A percentile compares a stretch with the other conserved stretches of the same genome.
phyloP scores from a whole-genome alignment of 2,113 vertebrate species.

The Paedocypris sp. region DNA sequence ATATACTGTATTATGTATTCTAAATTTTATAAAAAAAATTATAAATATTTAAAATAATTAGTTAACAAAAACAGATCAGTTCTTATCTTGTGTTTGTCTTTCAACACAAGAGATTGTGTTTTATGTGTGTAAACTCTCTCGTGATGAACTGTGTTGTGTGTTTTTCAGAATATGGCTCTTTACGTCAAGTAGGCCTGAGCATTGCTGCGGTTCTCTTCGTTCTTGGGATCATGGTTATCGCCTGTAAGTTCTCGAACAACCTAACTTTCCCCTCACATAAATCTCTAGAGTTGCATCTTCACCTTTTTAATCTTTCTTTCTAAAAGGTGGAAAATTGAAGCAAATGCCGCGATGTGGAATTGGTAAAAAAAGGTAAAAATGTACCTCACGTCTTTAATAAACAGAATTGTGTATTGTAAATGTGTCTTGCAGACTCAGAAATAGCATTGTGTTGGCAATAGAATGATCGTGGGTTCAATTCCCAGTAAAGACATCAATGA shows the following conservation, averaged over 20 bases:
- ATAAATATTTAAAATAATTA: too few relatives aligned
- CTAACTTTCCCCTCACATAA: neutral
- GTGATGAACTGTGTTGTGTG: constrained; percentile 17
- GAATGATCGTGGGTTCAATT: too few relatives aligned
- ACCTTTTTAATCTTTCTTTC: neutral
- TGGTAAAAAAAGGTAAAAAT: constrained; percentile 29
- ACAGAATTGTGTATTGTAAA: neutral
- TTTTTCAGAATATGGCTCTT: neutral
- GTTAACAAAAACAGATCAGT: too few relatives aligned
- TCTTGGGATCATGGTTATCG: constrained; percentile 53
- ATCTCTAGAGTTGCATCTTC: neutral
- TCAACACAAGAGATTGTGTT: too few relatives aligned
- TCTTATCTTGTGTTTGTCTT: neutral
- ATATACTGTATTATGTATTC: too few relatives aligned
- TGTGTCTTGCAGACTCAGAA: neutral
- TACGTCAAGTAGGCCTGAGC: constrained; percentile 37
- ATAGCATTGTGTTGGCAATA: too few relatives aligned
- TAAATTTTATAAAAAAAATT: too few relatives aligned
- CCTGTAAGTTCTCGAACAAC: constrained; percentile 57
- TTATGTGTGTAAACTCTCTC: neutral
- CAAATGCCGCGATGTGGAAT: neutral
- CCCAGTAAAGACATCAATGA: too few relatives aligned
- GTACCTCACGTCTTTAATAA: too few relatives aligned
- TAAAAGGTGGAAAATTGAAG: constrained; percentile 29
- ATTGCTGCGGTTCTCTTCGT: constrained; percentile 55